phyloP scores from a whole-genome alignment of 2,888 invertebrate species.

The Nemotelus pantherinus region DNA sequence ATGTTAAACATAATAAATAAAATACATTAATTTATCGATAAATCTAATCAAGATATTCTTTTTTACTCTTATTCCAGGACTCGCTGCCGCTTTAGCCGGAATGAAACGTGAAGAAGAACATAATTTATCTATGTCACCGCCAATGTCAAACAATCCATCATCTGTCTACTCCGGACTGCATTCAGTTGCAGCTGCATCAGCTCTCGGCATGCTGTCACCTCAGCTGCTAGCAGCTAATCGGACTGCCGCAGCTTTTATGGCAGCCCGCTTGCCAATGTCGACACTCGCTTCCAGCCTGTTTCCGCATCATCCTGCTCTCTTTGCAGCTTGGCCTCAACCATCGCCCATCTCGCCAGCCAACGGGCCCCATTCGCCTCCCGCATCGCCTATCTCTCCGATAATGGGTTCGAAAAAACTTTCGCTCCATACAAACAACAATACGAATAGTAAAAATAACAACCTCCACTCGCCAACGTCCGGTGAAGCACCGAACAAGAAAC shows the following conservation, averaged over 20 bases:
- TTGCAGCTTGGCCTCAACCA: slow-evolving; percentile 59
- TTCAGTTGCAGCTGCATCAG: slow-evolving; percentile 61
- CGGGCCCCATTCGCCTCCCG: slow-evolving; percentile 61
- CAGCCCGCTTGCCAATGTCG: slow-evolving; percentile 62
- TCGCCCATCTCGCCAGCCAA: slow-evolving; percentile 54
- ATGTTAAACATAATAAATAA: too few relatives aligned
- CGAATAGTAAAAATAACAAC: slow-evolving; percentile 50
- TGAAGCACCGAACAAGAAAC: slow-evolving; percentile 58
- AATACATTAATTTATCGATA: too few relatives aligned
- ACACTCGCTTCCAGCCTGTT: slow-evolving; percentile 61
- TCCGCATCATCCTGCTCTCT: slow-evolving; percentile 63
- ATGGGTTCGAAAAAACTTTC: slow-evolving; percentile 50
- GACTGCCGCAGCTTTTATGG: slow-evolving; percentile 64
- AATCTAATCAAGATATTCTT: too few relatives aligned
- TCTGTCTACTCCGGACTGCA: slow-evolving; percentile 61
- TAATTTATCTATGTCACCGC: slow-evolving; percentile 61
- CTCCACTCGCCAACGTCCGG: slow-evolving; percentile 53
- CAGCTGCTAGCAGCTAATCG: slow-evolving; percentile 61
- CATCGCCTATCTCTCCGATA: slow-evolving; percentile 61
- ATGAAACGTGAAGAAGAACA: slow-evolving; percentile 64
- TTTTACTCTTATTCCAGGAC: slow-evolving; percentile 54
- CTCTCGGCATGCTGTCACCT: slow-evolving; percentile 64
- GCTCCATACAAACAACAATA: slow-evolving; percentile 47
- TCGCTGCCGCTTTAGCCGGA: slow-evolving; percentile 64
- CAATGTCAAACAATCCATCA: slow-evolving; percentile 61